Evolutionary conservation across 2,888 invertebrate genomes (phyloP).

Genomic region (Cantharis flavilabris): DNA sequence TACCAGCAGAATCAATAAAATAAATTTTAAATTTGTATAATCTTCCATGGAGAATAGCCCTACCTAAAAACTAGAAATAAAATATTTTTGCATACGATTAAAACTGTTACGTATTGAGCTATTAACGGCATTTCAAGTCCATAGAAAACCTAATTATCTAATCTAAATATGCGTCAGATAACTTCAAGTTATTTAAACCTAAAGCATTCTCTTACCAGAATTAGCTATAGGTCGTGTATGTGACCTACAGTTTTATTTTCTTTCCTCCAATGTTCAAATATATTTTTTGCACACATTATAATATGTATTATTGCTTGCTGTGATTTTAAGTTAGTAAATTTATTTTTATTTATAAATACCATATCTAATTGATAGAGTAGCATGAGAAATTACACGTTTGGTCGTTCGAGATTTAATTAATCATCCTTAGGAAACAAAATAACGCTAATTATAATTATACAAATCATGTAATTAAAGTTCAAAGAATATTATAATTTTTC

Average conservation of each 20-base stretch:
- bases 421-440: not conserved
- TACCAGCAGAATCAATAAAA: not conserved
- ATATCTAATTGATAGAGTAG: not conserved
- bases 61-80: not conserved
- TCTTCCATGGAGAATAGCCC: not conserved
- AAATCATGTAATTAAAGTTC: not conserved
- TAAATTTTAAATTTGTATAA: not conserved
- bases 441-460: not conserved
- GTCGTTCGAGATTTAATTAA: not conserved
- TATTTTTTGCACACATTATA: not conserved
- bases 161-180: not conserved
- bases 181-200: not conserved
- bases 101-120: not conserved
- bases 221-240: constrained; percentile 13
- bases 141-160: not conserved
- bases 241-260: constrained; percentile 4
- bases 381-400: not conserved
- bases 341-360: not conserved
- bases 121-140: not conserved
- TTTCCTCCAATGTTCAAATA: not conserved
- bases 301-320: not conserved
- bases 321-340: not conserved
- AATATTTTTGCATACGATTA: not conserved
- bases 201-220: constrained; percentile 4
- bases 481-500: not conserved